Evolutionary conservation across 2,113 vertebrate genomes (phyloP).

Genomic region (Atrichornis clamosus): DNA sequence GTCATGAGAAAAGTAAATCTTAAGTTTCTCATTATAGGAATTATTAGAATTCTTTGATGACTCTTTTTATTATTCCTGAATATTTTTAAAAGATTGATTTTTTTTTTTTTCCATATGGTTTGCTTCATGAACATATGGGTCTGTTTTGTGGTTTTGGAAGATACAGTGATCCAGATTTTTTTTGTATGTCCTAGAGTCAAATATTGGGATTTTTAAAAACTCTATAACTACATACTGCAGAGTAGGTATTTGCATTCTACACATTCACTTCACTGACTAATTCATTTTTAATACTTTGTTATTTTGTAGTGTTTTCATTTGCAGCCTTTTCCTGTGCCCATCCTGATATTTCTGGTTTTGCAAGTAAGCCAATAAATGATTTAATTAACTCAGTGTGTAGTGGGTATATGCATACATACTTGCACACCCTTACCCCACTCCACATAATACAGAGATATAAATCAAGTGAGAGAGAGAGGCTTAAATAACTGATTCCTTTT

Average conservation of each 20-base stretch:
- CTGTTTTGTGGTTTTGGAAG: constrained; percentile 18
- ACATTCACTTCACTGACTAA: background rate
- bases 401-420: background rate
- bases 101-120: background rate
- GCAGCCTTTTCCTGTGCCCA: background rate
- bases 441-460: background rate
- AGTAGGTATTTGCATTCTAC: background rate
- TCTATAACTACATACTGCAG: background rate
- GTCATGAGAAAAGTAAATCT: background rate
- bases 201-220: background rate
- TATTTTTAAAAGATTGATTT: background rate
- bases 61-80: background rate
- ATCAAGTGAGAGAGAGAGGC: background rate
- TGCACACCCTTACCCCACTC: background rate
- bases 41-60: constrained; percentile 9
- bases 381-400: background rate
- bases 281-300: background rate
- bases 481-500: background rate
- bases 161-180: background rate
- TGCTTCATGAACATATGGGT: background rate
- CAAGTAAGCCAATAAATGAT: background rate
- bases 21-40: background rate
- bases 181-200: background rate
- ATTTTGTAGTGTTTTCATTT: background rate
- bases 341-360: background rate